Percentiles rank a stretch among this genome's conserved stretches.
These are phyloP conservation scores for Agelas oroides DNA, from an alignment of 37 sponge, comb jelly and placozoan genomes.

Conservation along the genomic window DNA sequence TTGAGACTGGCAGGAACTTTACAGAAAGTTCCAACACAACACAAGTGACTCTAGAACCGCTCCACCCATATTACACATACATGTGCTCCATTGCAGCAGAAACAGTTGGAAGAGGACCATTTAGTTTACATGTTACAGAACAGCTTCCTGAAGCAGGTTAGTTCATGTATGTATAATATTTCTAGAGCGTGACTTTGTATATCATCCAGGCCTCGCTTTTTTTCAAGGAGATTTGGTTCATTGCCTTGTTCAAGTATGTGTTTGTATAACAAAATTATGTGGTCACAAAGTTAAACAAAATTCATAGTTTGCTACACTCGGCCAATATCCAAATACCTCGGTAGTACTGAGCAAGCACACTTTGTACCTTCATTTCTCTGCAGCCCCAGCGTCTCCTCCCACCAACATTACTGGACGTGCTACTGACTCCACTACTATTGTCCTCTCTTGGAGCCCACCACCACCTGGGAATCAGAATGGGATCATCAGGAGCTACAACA, in stretches of 20 bases:
- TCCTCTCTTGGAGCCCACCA: conserved; percentile 36
- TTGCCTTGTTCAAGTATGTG: too few species aligned
- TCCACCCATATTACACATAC: conserved; percentile 48
- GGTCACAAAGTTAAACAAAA: too few species aligned
- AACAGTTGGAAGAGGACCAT: conserved; percentile 50
- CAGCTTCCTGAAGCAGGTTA: conserved; percentile 1
- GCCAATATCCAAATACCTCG: too few species aligned
- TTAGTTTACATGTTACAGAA: not conserved
- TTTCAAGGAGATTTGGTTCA: too few species aligned
- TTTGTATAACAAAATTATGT: too few species aligned
- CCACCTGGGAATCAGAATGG: conserved; percentile 29
- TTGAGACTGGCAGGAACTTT: not conserved
- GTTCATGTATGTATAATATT: not conserved
- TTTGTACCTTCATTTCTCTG: too few species aligned
- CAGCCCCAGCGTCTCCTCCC: too few species aligned
- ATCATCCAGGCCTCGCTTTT: too few species aligned
- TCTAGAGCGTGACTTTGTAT: too few species aligned
- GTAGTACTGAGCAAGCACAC: too few species aligned
- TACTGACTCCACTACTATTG: not conserved
- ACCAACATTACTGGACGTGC: too few species aligned
- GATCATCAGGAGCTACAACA: conserved; percentile 6
- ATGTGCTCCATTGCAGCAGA: conserved; percentile 35
- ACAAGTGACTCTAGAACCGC: not conserved
- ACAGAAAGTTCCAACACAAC: not conserved
- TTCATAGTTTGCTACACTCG: too few species aligned